Evolutionary conservation across 2,888 invertebrate species (phyloP), one percentile per base, ranked within the genome.

Genomic region (Orthonychiurus folsomi): DNA sequence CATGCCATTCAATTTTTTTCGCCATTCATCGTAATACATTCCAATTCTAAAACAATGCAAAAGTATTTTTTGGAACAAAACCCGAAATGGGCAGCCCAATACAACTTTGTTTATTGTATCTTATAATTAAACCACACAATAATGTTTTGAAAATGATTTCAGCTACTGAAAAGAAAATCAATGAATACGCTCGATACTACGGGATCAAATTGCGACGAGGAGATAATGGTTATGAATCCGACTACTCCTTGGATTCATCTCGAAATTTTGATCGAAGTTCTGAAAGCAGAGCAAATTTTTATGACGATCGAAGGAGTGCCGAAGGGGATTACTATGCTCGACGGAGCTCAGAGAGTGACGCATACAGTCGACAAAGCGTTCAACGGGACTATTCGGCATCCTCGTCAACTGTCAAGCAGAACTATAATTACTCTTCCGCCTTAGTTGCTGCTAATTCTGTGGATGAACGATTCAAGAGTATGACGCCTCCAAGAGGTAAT

Each of bases 101-200:
- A n/a, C n/a, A n/a, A n/a, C n/a, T n/a, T n/a, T n/a, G n/a, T n/a
- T n/a, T n/a, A n/a, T n/a, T n/a, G n/a, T n/a, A n/a, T n/a, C n/a
- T n/a, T n/a, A n/a, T n/a, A n/a, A n/a, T n/a, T n/a, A n/a, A n/a
- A n/a, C n/a, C n/a, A n/a, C n/a, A n/a, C n/a, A n/a, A n/a, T n/a
- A n/a, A n/a, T n/a, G n/a, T n/a, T n/a, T n/a, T n/a, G n/a, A n/a
- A n/a, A n/a, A n/a, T n/a, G n/a, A 48, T 48, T 48, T 15, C 48
- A 48, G 48, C 48, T 48, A 48, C 48, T 48, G 48, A 48, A 48
- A 48, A n/a, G 15, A 48, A 48, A n/a, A 12, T 48, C 48, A n/a
- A 48, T n/a, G 48, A 12, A n/a, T 48, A 48, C 48, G 48, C 48
- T n/a, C 12, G 48, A 48, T 48, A 48, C n/a, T 48, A 48, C n/a